Base-by-base conservation (phyloP, 1,140 invertebrate genomes). In the Neodiprion fabricii region DNA sequence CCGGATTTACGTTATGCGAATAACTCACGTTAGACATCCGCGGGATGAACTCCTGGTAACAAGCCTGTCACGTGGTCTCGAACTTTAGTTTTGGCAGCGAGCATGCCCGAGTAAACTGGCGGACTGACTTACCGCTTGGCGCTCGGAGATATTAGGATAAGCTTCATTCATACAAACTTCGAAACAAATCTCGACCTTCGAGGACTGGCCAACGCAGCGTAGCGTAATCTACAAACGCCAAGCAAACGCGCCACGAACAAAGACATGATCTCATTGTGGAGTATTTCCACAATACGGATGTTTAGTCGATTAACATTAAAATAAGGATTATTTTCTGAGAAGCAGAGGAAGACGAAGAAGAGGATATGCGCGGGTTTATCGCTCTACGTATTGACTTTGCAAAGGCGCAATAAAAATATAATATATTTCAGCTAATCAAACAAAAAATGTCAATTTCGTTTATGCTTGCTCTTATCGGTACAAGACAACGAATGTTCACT, bases 151-250 rank as follows among this genome's bases (percentile, higher is more conserved):
- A 84, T 84, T 84, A 83, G 79, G 81, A 85, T 82, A 83, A 82
- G 78, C 84, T 85, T 85, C 82, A 85, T 85, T 85, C 82, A 85
- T 84, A 82, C 82, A 81, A 85, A 85, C 79, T 85, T 85, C 71
- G 72, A 72, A 82, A 83, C 81, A 84, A 84, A 84, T 84, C 81
- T 84, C 81, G 79, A 84, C 81, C 83, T 84, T 84, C 81, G 81
- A 76, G 75, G 82, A 81, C 78, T 75, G 75, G 65, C 72, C 48
- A 61, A 49, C 50, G 68, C 53, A 61, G 11, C 11, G 53, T 61
- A 23, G 72, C 75, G 65, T 78, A 47, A 77, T 77, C 67, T 74
- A 72, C 72, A 78, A 84, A 76, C 75, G 17, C 69, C 79, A 72
- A 75, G 53, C n/a, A 17, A 61, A 61, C 28, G 74, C 70, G 72